A percentile compares a stretch with the other conserved stretches of the same genome.
Evolutionary conservation across 2,888 invertebrate genomes (phyloP).

Genomic region (Synergus itoensis): DNA sequence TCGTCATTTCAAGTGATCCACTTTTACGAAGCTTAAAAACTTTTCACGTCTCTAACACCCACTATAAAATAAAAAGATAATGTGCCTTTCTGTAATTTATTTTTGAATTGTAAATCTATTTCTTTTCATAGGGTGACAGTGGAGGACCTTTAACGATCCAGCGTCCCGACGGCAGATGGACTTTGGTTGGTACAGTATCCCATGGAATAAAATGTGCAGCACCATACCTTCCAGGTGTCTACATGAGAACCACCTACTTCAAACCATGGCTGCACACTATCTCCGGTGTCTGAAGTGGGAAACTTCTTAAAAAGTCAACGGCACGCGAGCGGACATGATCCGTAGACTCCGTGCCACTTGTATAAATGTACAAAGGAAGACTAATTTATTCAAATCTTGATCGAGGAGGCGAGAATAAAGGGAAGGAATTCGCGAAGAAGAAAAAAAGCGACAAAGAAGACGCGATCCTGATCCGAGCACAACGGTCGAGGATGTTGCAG

Average conservation of each 20-base stretch:
- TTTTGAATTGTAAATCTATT: background rate
- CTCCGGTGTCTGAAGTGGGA: slow-evolving; percentile 82
- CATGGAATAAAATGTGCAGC: slow-evolving; percentile 97
- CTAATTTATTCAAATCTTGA: slow-evolving; percentile 66
- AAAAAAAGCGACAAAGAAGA: background rate
- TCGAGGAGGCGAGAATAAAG: slow-evolving; percentile 1
- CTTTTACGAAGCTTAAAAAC: slow-evolving; percentile 38
- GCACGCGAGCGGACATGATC: slow-evolving; percentile 42
- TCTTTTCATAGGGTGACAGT: slow-evolving; percentile 88
- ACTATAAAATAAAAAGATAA: too few relatives aligned
- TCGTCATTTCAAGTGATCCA: slow-evolving; percentile 54
- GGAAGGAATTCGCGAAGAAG: background rate
- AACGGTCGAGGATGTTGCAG: background rate
- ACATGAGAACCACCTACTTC: slow-evolving; percentile 95
- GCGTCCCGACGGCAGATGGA: slow-evolving; percentile 90
- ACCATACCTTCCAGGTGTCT: slow-evolving; percentile 94
- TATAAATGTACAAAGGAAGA: slow-evolving; percentile 75
- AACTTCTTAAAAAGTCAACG: slow-evolving; percentile 31
- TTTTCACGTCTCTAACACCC: too few relatives aligned
- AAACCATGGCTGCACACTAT: slow-evolving; percentile 94
- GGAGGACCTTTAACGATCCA: slow-evolving; percentile 94
- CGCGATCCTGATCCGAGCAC: background rate
- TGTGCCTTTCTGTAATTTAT: background rate
- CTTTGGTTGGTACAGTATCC: slow-evolving; percentile 93
- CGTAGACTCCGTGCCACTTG: slow-evolving; percentile 66